Base-by-base conservation (phyloP, 1,140 invertebrate species). In the Phenacoccus solenopsis region DNA sequence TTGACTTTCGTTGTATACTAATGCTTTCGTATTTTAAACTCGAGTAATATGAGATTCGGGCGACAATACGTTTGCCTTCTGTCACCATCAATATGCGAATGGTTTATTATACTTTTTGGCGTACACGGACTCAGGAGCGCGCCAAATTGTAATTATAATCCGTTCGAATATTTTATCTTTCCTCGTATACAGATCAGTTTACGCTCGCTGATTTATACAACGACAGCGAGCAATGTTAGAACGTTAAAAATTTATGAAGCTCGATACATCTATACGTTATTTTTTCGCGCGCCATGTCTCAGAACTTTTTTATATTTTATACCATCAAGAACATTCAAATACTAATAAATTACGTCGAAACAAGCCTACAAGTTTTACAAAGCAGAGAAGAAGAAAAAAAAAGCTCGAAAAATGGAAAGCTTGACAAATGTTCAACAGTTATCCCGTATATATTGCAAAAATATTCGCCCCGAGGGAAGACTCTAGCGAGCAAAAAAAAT, bases 351-450 rank as follows among this genome's bases (percentile, higher is more conserved):
- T 64, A 64, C 59, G 25, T 16, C 59, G 22, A 16, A 9, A 9
- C 59, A 20, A 64, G 59, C 22, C 59, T 64, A 64, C 59, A 25
- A 64, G 59, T 64, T 64, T 64, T 25, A n/a, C 9, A 38, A 38
- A 38, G 22, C 20, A 22, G 25, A 64, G 25, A 59, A n/a, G 20
- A 59, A 16, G 21, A 59, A 59, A 59, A 59, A 59, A 59, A 59
- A 59, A 59, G 21, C 4, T n/a, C 16, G 21, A 59, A 20, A 59
- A 59, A 59, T 59, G 20, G 56, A 64, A 64, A 64, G 59, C 59
- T 64, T 64, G 59, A 64, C 59, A 64, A 64, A 64, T 64, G 59
- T 64, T 64, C 59, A 64, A 64, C 59, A 64, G 59, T 64, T 64
- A 64, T 64, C 59, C 25, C 59, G 59, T 64, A 64, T 64, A 64